These are phyloP conservation scores for Shargacucullia verbasci DNA, from an alignment of 2,888 invertebrate species.

Conservation along the genomic window DNA sequence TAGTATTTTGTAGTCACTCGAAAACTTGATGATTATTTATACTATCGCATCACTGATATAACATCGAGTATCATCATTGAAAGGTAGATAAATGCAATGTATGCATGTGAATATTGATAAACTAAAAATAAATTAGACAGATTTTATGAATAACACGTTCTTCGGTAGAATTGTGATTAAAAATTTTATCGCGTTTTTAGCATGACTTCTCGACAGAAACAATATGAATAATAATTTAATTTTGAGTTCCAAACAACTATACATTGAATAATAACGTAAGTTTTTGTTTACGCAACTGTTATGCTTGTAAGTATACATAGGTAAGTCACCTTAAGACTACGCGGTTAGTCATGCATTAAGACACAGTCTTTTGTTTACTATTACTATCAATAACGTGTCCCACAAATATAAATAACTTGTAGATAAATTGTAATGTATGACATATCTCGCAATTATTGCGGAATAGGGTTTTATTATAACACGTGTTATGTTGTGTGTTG, in stretches of 20 bases:
- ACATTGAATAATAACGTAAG: not conserved
- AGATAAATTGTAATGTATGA: constrained; percentile 9
- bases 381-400: constrained; percentile 4
- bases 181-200: not conserved
- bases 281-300: constrained; percentile 8
- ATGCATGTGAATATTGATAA: no score
- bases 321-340: constrained; percentile 16
- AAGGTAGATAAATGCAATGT: no score
- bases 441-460: constrained; percentile 14
- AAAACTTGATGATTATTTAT: no score
- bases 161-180: no score
- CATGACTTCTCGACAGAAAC: not conserved
- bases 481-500: no score
- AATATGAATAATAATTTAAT: constrained; percentile 4
- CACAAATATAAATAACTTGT: constrained; percentile 3
- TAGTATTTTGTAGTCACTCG: no score
- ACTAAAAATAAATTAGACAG: no score
- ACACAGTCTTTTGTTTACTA: constrained; percentile 12
- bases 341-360: constrained; percentile 12
- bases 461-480: no score
- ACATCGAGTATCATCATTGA: no score
- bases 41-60: no score
- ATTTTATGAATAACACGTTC: no score
- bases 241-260: constrained; percentile 13
- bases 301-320: no score